Percentiles rank a stretch among this genome's conserved stretches.
phyloP scores from a whole-genome alignment of 2,888 invertebrate genomes.

The Leptinotarsa rubiginosa region DNA sequence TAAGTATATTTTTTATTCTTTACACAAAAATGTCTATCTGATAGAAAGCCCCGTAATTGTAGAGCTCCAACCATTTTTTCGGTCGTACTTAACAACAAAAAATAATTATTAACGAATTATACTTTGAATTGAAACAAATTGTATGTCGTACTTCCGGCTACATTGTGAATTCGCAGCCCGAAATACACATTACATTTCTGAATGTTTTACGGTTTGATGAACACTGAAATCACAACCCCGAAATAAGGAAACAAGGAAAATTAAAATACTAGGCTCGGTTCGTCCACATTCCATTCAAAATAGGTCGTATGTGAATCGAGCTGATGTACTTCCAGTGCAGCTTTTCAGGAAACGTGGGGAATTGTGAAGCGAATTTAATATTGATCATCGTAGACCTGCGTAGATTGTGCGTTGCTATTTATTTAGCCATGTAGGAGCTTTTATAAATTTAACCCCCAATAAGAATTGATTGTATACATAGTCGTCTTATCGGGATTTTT shows the following conservation, averaged over 20 bases:
- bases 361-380: conserved; percentile 22
- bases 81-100: no score
- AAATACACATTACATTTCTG: background rate
- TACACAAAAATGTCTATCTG: no score
- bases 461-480: background rate
- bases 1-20: no score
- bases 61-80: no score
- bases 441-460: background rate
- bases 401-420: conserved; percentile 25
- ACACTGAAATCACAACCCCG: conserved; percentile 23
- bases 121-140: background rate
- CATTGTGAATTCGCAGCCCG: background rate
- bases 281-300: background rate
- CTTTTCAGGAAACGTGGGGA: conserved; percentile 28
- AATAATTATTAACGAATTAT: no score
- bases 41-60: no score
- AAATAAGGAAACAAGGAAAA: conserved; percentile 19
- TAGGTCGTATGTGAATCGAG: conserved; percentile 27
- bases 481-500: background rate
- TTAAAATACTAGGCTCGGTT: background rate
- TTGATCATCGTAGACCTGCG: conserved; percentile 26
- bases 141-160: background rate
- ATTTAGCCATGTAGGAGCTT: background rate
- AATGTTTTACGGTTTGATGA: conserved; percentile 23
- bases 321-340: conserved; percentile 29